Base-by-base conservation (phyloP, 2,113 vertebrate species). In the Chionodraco myersi region DNA sequence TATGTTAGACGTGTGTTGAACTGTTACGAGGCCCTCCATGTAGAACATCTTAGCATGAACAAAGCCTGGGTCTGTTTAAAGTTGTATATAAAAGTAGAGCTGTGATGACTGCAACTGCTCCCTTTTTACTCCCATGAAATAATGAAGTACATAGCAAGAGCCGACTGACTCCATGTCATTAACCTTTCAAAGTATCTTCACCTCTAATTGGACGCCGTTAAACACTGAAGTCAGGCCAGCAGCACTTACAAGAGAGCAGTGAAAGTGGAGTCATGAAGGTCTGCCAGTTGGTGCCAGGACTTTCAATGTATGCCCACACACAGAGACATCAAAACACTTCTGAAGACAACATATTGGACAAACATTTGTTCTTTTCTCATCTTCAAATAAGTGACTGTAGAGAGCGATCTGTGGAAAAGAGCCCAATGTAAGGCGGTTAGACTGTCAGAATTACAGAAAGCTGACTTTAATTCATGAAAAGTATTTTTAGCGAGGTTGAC, bases 161-260 rank as follows among this genome's bases (percentile, higher is more conserved):
- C 61, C 5, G 6, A 18, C 71, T 48, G 23, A 80, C 49, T 74
- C 11, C 26, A 36, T 77, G 72, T 69, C 58, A 23, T 61, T 63
- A 73, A 74, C 80, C 73, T 80, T 77, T 65, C 70, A 80, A 80
- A 82, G 71, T 80, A 11, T 59, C 61, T 71, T 58, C 54, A 76
- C 60, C 82, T 86, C 64, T 90, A 85, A 86, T 75, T 83, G 74
- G 76, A 75, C 49, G 41, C 67, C 56, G 73, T 73, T 88, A 76
- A 83, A 89, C 79, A n/a, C 6, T 14, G 13, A 79, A 73, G 54
- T 51, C 13, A 61, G 62, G 59, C 65, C 45, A 59, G 26, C 44
- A 77, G 47, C 60, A 75, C 53, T 57, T 71, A 56, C n/a, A 56
- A 36, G 15, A 57, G 52, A 86, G 48, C 62, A 67, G 66, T 68